A percentile compares a stretch with the other conserved stretches of the same genome.
Conservation (phyloP, 2,113 vertebrate genomes). For the Caranx ignobilis region DNA sequence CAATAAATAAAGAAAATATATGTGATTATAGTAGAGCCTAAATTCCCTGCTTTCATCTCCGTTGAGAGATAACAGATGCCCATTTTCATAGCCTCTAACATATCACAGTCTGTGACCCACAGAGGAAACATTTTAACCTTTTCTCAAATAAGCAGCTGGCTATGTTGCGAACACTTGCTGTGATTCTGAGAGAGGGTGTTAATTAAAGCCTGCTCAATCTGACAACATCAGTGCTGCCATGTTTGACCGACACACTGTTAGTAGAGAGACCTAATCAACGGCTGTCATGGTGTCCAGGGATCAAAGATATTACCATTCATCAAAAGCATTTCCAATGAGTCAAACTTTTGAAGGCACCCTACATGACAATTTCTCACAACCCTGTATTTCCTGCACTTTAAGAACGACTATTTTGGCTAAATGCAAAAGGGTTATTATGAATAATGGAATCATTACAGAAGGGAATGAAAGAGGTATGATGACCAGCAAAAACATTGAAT, state of each 20-base stretch:
- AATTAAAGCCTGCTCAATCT: constrained; percentile 33
- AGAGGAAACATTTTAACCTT: constrained; percentile 22
- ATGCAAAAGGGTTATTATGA: constrained; percentile 20
- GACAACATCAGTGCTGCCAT: constrained; percentile 9
- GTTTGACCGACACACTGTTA: constrained; percentile 36
- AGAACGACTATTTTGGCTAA: background rate
- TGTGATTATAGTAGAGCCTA: background rate
- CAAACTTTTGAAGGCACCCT: background rate
- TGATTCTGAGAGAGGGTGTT: background rate
- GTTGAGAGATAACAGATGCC: background rate
- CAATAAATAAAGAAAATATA: too few species aligned
- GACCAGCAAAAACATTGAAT: background rate
- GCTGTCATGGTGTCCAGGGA: constrained; percentile 9
- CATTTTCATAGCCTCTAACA: constrained; percentile 7
- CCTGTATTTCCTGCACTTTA: background rate
- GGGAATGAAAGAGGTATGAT: background rate
- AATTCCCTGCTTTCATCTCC: background rate
- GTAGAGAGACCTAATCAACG: constrained; percentile 38
- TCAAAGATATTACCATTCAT: constrained; percentile 30
- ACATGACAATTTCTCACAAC: constrained; percentile 8
- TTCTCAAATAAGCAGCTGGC: background rate
- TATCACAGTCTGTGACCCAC: background rate
- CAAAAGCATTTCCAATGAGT: background rate
- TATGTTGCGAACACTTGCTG: background rate
- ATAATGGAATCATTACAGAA: constrained; percentile 32